Evolutionary conservation across 1,140 invertebrate species (phyloP), one percentile per base, ranked within the genome.

Genomic region (Tetramorium parvispinum): DNA sequence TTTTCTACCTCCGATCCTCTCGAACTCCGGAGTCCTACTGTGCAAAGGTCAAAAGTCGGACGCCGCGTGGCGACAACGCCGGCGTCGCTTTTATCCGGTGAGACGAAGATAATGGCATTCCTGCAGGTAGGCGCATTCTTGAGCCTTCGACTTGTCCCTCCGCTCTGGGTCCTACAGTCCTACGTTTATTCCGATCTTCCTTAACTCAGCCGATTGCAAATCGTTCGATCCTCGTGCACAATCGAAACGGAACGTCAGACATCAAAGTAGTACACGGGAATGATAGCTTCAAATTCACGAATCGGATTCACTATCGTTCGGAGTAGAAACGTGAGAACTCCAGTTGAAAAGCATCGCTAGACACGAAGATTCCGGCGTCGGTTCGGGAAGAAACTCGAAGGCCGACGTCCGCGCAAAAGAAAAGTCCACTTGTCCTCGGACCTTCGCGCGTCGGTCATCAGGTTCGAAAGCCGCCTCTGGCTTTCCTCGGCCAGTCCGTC

Each of bases 371-470:
- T 24, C 43, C 40, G 87, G 86, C 71, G 5, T 1, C 11, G 21
- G 6, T 88, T n/a, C 86, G 88, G 27, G 11, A 13, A 57, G 11
- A 71, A 77, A 71, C 85, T 85, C 71, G 86, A 16, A 53, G 18
- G 16, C 76, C n/a, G 59, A 46, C 11, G 13, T 32, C 46, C 18
- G 11, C 37, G 18, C 13, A 37, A 13, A 21, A 57, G 21, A 18
- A 21, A 43, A 18, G n/a, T 53, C 24, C 37, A 18, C 79, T 71
- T 70, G 10, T 53, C 68, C 63, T 61, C 21, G 27, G 59, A 51
- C 27, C 18, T 4, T 5, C 66, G 40, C 51, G 24, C 51, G 24
- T 65, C 66, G 21, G n/a, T 10, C 40, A 32, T 61, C 24, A 7
- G 32, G 21, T 61, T 40, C 8, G 5, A 61, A 2, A 59, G 55